Evolutionary conservation across 2,113 vertebrate genomes (phyloP), one percentile per base, ranked within the genome.

Genomic region (Oncorhynchus nerka): DNA sequence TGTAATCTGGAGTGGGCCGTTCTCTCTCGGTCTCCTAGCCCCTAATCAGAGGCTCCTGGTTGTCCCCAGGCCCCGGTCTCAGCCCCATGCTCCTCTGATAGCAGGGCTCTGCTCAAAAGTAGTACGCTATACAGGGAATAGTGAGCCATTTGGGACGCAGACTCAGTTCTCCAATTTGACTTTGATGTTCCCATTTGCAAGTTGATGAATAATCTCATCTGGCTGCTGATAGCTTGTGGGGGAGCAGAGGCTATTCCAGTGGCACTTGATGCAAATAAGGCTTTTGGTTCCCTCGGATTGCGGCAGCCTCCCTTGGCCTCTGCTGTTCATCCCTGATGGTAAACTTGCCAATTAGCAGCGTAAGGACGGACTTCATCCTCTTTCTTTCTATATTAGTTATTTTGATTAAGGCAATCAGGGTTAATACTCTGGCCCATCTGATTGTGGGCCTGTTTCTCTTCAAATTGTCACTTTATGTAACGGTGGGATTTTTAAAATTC

Each of bases 151-250:
- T n/a, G 24, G 28, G 64, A 24, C 15, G 0, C 11, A 1, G 64
- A 1, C 22, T 15, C 13, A 26, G 69, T 84, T 19, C 82, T 89
- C 88, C 87, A 75, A 81, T 72, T 83, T 94, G 91, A 92, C 93
- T 95, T 86, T 92, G 92, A 93, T 88, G 85, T 94, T 85, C 92
- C 94, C 92, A 92, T 95, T 96, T 96, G 85, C 92, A 90, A 87
- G 85, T 74, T 94, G 92, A 96, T 95, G 94, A 95, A 89, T 94
- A 94, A 94, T 92, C 87, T 85, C 73, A 78, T 84, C 83, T 83
- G 83, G 55, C 75, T 81, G 81, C 93, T 94, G 94, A 93, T 94
- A 88, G 91, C 85, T 90, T 91, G 82, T 84, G 88, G 88, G 89
- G 88, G 88, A 93, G 91, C 95, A 87, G 83, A 90, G 89, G 93